These are phyloP conservation scores for Nautilus pompilius DNA, from an alignment of 1,140 invertebrate species.

Conservation along the genomic window DNA sequence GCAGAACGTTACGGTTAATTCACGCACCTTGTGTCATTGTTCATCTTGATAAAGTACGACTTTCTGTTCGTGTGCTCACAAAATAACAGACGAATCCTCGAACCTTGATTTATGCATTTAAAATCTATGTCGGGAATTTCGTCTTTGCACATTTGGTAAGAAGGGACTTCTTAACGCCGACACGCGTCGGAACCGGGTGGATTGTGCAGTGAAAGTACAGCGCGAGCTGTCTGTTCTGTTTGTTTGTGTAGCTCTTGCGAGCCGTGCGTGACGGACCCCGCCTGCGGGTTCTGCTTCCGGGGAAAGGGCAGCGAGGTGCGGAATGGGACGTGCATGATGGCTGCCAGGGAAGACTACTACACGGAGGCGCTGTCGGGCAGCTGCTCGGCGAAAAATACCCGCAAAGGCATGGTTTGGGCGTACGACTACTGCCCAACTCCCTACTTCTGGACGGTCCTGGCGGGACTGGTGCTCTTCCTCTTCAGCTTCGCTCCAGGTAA, in stretches of 20 bases:
- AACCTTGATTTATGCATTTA: too few relatives aligned
- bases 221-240: too few relatives aligned
- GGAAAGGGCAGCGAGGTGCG: conserved; percentile 7
- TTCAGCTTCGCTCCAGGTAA: conserved; percentile 60
- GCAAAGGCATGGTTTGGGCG: conserved; percentile 41
- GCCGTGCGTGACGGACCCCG: conserved; percentile 43
- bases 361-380: conserved; percentile 26
- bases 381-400: conserved; percentile 23
- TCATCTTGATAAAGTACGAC: too few relatives aligned
- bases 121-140: too few relatives aligned
- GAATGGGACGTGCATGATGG: conserved; percentile 34
- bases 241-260: conserved; percentile 49
- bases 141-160: too few relatives aligned
- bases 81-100: too few relatives aligned
- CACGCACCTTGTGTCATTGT: too few relatives aligned
- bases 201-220: too few relatives aligned
- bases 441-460: conserved; percentile 58
- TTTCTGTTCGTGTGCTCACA: too few relatives aligned
- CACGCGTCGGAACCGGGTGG: too few relatives aligned
- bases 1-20: too few relatives aligned
- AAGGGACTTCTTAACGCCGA: too few relatives aligned
- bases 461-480: conserved; percentile 58
- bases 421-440: conserved; percentile 58
- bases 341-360: conserved; percentile 14
- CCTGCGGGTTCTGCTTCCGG: conserved; percentile 59